Base-by-base conservation (phyloP, 2,888 invertebrate genomes). In the Brenthis hecate region DNA sequence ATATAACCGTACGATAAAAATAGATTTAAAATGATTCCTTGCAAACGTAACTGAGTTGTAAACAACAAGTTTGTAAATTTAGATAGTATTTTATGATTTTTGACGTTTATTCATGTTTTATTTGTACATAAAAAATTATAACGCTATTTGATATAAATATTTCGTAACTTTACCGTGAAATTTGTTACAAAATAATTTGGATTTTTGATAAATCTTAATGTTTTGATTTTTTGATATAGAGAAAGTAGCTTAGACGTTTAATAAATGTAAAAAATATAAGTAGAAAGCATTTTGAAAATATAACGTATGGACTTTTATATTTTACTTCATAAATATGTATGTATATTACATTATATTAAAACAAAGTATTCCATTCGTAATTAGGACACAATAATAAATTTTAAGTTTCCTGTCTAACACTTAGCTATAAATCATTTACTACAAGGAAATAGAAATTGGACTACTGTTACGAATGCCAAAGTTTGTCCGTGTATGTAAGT, bases 51-150 rank as follows among this genome's bases (percentile, higher is more conserved):
- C 51, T 51, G n/a, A n/a, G 16, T n/a, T 8, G 13, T 51, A 28
- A 28, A 28, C 28, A 28, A 51, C 6, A 51, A 51, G 51, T 51
- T 51, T n/a, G 51, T 13, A 43, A 43, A 43, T 51, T 51, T 51
- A 16, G 51, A 51, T 16, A 6, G 51, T 51, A 51, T 61, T 28
- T 51, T 51, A 50, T 61, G 11, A 28, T 11, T 51, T n/a, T 61
- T 61, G 61, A 61, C 61, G 3, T 61, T 61, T 61, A 61, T 61
- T 11, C 32, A 8, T 28, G 6, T 60, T 60, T 60, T 60, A 60
- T 61, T 61, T 28, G 6, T 28, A 5, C 16, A 6, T 51, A 51
- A n/a, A 51, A 51, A n/a, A 6, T 51, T 51, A 51, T 51, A 16
- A n/a, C n/a, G 6, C 36, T 6, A 14, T 14, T 36, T 1, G 4